Evolutionary conservation across 2,888 invertebrate genomes (phyloP), one percentile per base, ranked within the genome.

Genomic region (Melanchra persicariae): DNA sequence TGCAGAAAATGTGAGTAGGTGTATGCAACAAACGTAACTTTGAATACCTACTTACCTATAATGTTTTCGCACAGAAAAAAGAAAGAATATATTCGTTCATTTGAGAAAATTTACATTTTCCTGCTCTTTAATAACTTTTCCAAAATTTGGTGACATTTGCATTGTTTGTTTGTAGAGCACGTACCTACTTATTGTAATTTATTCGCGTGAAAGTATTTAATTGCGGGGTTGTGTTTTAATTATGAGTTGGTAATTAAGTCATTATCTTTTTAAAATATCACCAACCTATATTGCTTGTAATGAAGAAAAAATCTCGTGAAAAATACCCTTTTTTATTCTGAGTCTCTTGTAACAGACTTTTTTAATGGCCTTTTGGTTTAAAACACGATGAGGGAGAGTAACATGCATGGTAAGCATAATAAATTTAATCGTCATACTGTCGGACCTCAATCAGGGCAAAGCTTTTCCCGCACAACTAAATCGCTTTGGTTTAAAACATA

Each of bases 371-470:
- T 65, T 64, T 43, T 68, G 59, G 68, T 74, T 85, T 73, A 75
- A 77, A 80, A 66, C 51, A 64, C 77, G 65, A 84, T 85, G 83
- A 80, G 83, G 75, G 82, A 83, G 76, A 79, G 75, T 81, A 81
- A 68, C 24, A 45, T 51, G 37, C 57, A 85, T 78, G 74, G 70
- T 37, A 12, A 71, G 72, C 75, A 80, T 77, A 79, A 82, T 79
- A 83, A 73, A 66, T 73, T 67, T 87, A 87, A 89, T 85, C 87
- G 81, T 75, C 71, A 67, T 83, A 81, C 85, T 89, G 91, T 90
- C 90, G 77, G 86, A 91, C 90, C 91, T 88, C 84, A 88, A 90
- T 91, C 90, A 91, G 81, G 76, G 62, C 63, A 84, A 87, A 87
- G 83, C 84, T 77, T 75, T 76, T 71, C 66, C 78, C 73, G 79